Evolutionary conservation across 2,888 invertebrate genomes (phyloP).

Genomic region (Tineola bisselliella): DNA sequence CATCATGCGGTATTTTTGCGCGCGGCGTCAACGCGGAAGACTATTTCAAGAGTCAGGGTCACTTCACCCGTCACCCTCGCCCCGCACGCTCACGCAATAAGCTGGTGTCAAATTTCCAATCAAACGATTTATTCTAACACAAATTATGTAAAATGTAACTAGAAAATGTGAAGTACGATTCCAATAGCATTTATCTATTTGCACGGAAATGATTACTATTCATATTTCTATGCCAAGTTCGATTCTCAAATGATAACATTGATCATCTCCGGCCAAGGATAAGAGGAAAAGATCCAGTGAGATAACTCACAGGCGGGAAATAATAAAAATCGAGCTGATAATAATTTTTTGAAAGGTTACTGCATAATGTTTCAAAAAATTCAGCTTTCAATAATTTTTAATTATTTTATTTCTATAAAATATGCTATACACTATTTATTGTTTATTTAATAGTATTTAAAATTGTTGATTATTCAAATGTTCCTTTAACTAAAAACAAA

Average conservation of each 20-base stretch:
- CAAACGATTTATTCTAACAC: neutral
- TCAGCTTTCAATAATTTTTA: neutral
- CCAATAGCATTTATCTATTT: no score
- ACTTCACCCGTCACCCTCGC: slow-evolving; percentile 36
- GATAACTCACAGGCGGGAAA: neutral
- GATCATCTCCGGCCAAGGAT: neutral
- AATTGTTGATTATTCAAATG: neutral
- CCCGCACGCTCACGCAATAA: slow-evolving; percentile 19
- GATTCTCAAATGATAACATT: slow-evolving; percentile 5
- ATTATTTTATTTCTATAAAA: neutral
- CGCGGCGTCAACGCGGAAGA: slow-evolving; percentile 63
- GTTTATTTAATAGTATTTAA: neutral
- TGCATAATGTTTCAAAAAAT: no score
- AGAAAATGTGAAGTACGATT: neutral
- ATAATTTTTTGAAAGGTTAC: neutral
- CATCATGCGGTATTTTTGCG: slow-evolving; percentile 65
- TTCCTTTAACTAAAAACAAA: no score
- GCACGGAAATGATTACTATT: neutral
- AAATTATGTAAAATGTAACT: neutral
- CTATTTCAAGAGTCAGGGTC: slow-evolving; percentile 69
- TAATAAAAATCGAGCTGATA: neutral
- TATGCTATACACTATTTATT: neutral
- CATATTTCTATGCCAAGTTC: neutral
- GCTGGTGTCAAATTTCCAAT: slow-evolving; percentile 13
- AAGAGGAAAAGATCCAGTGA: neutral